Conservation (phyloP, 2,888 invertebrate genomes). For the Chirona hameri region DNA sequence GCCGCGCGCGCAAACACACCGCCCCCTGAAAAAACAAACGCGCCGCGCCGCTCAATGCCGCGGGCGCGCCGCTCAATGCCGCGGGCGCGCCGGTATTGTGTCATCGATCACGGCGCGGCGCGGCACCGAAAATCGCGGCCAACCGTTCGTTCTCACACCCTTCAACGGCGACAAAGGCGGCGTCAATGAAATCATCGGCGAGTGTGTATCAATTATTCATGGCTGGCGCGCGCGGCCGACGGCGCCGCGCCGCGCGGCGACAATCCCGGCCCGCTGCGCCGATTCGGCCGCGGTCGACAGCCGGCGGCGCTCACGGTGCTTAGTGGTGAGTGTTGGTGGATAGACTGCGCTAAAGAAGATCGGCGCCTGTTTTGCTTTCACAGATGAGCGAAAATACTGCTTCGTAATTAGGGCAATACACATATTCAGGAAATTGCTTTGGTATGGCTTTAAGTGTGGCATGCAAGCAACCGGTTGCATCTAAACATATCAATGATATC, state of each 20-base stretch:
- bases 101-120: not conserved
- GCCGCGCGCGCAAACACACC: not conserved
- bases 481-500: no score
- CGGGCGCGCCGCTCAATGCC: not conserved
- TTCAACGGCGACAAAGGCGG: not conserved
- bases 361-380: no score
- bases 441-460: no score
- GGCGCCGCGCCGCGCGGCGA: not conserved
- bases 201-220: constrained; percentile 25
- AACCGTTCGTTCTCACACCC: constrained; percentile 12
- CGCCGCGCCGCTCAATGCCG: not conserved
- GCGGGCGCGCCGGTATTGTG: not conserved
- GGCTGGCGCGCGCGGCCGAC: not conserved
- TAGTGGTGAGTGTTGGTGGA: no score
- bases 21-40: constrained; percentile 25
- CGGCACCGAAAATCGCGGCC: not conserved
- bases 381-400: no score
- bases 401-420: no score
- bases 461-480: no score
- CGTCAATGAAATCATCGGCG: not conserved
- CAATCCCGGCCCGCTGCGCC: not conserved
- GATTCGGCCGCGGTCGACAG: not conserved
- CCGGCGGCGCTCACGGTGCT: no score
- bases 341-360: no score
- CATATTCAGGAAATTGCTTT: no score